Evolutionary conservation across 2,113 vertebrate species (phyloP).

Genomic region (Clupea harengus): DNA sequence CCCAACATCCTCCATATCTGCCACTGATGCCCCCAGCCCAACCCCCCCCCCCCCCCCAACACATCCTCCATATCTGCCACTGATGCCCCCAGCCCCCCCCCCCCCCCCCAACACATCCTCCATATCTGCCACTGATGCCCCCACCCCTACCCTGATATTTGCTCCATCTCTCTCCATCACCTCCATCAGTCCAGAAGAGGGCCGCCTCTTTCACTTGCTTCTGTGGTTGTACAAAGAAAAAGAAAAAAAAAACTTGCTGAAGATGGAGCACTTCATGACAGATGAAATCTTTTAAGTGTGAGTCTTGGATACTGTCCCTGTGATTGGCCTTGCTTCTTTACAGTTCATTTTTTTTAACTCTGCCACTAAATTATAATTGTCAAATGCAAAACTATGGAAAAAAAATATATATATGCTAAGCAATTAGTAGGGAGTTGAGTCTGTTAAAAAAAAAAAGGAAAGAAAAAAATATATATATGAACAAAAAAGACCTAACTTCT

Average conservation of each 20-base stretch:
- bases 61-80: too few relatives aligned
- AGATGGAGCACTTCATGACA: constrained; percentile 66
- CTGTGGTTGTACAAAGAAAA: constrained; percentile 72
- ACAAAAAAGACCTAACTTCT: constrained; percentile 78
- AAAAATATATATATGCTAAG: constrained; percentile 67
- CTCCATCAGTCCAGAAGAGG: constrained; percentile 58
- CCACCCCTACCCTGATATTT: neutral
- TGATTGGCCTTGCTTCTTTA: constrained; percentile 92
- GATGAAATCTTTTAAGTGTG: constrained; percentile 73
- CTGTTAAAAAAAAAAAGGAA: constrained; percentile 63
- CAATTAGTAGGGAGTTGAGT: constrained; percentile 79
- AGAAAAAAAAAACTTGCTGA: constrained; percentile 53
- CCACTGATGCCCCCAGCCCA: constrained; percentile 5
- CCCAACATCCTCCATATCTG: constrained; percentile 33
- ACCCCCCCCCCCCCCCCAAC: too few relatives aligned
- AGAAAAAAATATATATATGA: constrained; percentile 72
- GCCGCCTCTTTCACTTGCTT: constrained; percentile 76
- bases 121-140: neutral
- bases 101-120: constrained; percentile 44
- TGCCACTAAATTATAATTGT: constrained; percentile 90
- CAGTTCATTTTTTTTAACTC: constrained; percentile 91
- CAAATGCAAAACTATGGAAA: constrained; percentile 69
- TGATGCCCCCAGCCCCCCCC: constrained; percentile 30
- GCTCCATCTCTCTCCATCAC: constrained; percentile 39
- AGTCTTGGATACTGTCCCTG: constrained; percentile 84